A percentile compares a stretch with the other conserved stretches of the same genome.
Conservation (phyloP, 2,888 invertebrate species). For the Agonopterix arenella region DNA sequence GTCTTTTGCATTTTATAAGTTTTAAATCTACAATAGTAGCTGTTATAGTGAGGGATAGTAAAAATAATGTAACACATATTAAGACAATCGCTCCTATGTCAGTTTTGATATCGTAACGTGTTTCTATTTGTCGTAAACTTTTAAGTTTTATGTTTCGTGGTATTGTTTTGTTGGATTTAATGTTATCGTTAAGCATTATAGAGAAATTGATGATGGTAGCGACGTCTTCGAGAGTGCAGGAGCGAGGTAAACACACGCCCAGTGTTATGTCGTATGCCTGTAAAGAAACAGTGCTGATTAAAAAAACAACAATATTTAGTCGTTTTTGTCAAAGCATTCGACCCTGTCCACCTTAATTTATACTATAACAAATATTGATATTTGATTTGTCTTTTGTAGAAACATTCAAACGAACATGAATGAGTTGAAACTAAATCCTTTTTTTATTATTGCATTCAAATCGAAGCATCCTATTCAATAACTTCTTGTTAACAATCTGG, state of each 20-base stretch:
- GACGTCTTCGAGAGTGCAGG: constrained; percentile 59
- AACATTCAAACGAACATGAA: no score
- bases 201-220: constrained; percentile 65
- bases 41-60: constrained; percentile 40
- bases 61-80: constrained; percentile 36
- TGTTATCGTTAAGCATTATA: constrained; percentile 58
- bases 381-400: no score
- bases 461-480: no score
- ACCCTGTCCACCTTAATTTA: no score
- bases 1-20: constrained; percentile 37
- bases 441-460: no score
- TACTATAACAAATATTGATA: no score
- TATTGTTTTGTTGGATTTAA: constrained; percentile 47
- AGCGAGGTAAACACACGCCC: constrained; percentile 67
- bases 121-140: constrained; percentile 39
- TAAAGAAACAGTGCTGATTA: constrained; percentile 16
- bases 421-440: no score
- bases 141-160: constrained; percentile 46
- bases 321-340: no score
- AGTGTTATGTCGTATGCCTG: constrained; percentile 54
- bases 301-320: no score
- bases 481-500: no score
- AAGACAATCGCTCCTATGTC: constrained; percentile 48
- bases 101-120: constrained; percentile 32
- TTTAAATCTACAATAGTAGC: constrained; percentile 67